Percentiles rank a stretch among this genome's conserved stretches.
Conservation (phyloP, 2,113 vertebrate species). For the Ariopsis seemanni region DNA sequence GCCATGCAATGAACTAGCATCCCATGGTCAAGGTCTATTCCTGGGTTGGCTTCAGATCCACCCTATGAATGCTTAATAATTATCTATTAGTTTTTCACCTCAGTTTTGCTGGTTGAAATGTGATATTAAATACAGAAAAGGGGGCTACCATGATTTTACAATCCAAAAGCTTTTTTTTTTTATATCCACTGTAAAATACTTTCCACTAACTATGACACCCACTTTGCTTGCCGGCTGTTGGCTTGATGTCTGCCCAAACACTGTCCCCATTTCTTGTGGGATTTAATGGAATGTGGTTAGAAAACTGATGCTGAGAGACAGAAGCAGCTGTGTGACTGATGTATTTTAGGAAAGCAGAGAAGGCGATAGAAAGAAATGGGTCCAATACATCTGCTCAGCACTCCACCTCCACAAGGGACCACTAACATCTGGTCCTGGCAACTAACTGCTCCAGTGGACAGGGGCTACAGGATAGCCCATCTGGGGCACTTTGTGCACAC, state of each 20-base stretch:
- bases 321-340: conserved; percentile 80
- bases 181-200: not conserved
- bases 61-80: not conserved
- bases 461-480: conserved; percentile 83
- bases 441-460: conserved; percentile 77
- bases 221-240: conserved; percentile 22
- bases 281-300: conserved; percentile 59
- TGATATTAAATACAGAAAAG: not conserved
- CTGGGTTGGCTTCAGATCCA: not conserved
- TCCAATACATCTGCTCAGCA: conserved; percentile 87
- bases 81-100: not conserved
- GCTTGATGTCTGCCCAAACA: conserved; percentile 11
- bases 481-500: conserved; percentile 81
- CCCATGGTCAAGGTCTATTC: not conserved
- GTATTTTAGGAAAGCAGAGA: conserved; percentile 75
- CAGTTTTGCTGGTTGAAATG: not conserved
- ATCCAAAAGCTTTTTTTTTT: not conserved
- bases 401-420: conserved; percentile 86
- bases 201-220: not conserved
- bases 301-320: conserved; percentile 61
- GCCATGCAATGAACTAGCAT: not conserved
- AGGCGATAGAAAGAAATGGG: conserved; percentile 64
- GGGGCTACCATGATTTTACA: not conserved
- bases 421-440: conserved; percentile 82
- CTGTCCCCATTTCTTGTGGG: conserved; percentile 30